Conservation (phyloP, 2,888 invertebrate species). For the Caenorhabditis japonica region DNA sequence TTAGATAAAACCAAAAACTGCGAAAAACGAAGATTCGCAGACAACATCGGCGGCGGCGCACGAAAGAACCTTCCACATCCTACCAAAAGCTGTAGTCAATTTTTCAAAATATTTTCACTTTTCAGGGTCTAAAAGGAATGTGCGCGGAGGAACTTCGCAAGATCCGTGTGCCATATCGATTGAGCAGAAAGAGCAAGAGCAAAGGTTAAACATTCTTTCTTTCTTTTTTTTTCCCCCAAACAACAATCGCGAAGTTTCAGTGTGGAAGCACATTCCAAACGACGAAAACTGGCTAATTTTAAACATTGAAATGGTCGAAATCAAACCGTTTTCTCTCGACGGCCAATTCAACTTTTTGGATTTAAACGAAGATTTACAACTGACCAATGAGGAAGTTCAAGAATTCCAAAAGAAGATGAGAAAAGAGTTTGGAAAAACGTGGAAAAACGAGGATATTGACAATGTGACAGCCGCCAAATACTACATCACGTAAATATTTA, state of each 20-base stretch:
- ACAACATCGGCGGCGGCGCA: no score
- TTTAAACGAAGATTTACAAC: constrained; percentile 68
- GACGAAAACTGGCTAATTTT: constrained; percentile 77
- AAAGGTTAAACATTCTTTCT: no score
- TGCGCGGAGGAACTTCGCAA: constrained; percentile 75
- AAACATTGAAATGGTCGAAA: constrained; percentile 71
- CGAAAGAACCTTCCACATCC: no score
- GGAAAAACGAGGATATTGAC: constrained; percentile 77
- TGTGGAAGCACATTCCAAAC: constrained; percentile 76
- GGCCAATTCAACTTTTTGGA: constrained; percentile 74
- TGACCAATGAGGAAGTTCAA: constrained; percentile 66
- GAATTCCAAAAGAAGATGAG: constrained; percentile 65
- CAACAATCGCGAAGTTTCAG: constrained; percentile 56
- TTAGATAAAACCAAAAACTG: no score
- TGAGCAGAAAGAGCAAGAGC: constrained; percentile 73
- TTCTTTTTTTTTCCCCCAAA: neutral
- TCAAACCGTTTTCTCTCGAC: constrained; percentile 67
- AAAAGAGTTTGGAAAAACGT: constrained; percentile 74
- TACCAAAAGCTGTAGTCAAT: no score
- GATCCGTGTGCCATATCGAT: constrained; percentile 74
- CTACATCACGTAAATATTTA: constrained; percentile 67
- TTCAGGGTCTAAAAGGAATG: constrained; percentile 70
- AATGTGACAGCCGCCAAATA: constrained; percentile 71
- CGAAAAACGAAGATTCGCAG: no score
- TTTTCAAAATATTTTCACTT: no score